Conservation (phyloP, 2,797 vertebrate genomes). For the Microctenopoma lineatum region DNA sequence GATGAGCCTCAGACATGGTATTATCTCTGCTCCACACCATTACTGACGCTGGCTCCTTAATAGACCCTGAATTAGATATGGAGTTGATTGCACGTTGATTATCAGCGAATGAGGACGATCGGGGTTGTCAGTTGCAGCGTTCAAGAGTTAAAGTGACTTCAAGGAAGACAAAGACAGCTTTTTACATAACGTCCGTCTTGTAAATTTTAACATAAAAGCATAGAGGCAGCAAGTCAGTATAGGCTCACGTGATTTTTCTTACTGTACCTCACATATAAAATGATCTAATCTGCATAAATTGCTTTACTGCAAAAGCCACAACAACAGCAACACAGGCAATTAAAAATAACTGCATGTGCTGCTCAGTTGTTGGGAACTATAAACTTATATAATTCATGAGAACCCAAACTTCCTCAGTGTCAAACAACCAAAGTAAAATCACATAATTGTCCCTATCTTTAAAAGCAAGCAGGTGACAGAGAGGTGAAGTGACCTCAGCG, state of each 20-base stretch:
- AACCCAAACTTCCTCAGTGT: background rate
- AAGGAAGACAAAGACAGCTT: background rate
- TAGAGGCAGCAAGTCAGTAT: no score
- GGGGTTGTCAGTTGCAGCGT: slow-evolving; percentile 33
- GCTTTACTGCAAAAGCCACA: no score
- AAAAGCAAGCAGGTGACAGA: slow-evolving; percentile 19
- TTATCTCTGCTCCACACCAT: slow-evolving; percentile 55
- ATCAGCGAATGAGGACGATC: slow-evolving; percentile 46
- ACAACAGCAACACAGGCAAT: no score
- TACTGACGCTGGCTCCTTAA: slow-evolving; percentile 42
- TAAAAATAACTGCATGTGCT: no score
- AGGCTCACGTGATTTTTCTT: no score
- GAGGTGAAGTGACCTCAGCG: slow-evolving; percentile 24
- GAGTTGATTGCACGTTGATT: slow-evolving; percentile 68
- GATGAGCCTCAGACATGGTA: slow-evolving; percentile 61
- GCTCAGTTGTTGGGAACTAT: no score
- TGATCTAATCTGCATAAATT: no score
- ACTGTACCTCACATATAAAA: no score
- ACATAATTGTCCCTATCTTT: background rate
- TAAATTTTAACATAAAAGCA: background rate
- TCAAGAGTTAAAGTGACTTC: slow-evolving; percentile 46
- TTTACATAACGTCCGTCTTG: background rate
- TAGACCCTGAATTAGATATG: slow-evolving; percentile 61
- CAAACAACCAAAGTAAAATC: background rate
- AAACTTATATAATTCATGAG: background rate